A percentile compares a stretch with the other conserved stretches of the same genome.
phyloP scores from a whole-genome alignment of 2,888 invertebrate genomes.

The Dione vanillae region DNA sequence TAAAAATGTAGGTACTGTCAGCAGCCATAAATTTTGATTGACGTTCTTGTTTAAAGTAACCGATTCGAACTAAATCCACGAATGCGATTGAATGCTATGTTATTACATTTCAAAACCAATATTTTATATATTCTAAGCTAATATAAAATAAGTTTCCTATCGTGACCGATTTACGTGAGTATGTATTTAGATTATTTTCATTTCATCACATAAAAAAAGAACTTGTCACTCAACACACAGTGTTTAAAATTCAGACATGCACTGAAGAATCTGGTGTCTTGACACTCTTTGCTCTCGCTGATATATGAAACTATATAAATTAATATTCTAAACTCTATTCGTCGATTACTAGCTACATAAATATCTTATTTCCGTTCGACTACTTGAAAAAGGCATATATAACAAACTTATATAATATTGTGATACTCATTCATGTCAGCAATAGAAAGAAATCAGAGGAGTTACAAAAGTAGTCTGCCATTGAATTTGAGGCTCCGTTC shows the following conservation, averaged over 20 bases:
- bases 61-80: slow-evolving; percentile 15
- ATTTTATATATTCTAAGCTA: neutral
- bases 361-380: neutral
- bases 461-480: slow-evolving; percentile 43
- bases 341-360: neutral
- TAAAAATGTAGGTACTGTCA: neutral
- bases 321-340: too few relatives aligned
- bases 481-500: slow-evolving; percentile 37
- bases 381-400: neutral
- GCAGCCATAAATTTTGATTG: slow-evolving; percentile 12
- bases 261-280: neutral
- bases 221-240: neutral
- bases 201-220: neutral
- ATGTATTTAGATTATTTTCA: neutral
- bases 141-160: neutral
- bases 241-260: neutral
- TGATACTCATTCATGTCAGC: slow-evolving; percentile 38
- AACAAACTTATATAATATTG: slow-evolving; percentile 30
- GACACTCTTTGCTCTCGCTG: neutral
- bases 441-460: slow-evolving; percentile 34
- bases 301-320: neutral
- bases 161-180: neutral
- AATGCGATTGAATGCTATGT: slow-evolving; percentile 16
- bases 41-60: slow-evolving; percentile 19
- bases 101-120: slow-evolving; percentile 3